A percentile compares a stretch with the other conserved stretches of the same genome.
Evolutionary conservation across 2,888 invertebrate species (phyloP).

Genomic region (Myathropa florea): DNA sequence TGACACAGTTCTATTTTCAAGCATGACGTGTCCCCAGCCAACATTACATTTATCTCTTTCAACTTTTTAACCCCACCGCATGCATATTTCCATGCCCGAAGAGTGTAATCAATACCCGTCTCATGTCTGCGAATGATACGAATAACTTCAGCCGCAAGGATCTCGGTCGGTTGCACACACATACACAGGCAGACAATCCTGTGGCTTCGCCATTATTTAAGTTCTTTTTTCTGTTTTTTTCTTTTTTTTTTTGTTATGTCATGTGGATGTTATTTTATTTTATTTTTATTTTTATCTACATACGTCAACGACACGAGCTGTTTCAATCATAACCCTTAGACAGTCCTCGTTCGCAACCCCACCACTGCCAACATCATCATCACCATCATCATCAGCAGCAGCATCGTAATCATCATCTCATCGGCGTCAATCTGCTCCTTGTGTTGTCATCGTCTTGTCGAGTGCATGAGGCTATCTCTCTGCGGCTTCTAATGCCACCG

Average conservation of each 20-base stretch:
- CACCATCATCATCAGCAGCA: not conserved
- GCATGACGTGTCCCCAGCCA: constrained; percentile 58
- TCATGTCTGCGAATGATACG: constrained; percentile 62
- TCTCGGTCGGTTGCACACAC: constrained; percentile 33
- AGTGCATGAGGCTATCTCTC: constrained; percentile 44
- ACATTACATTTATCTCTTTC: constrained; percentile 62
- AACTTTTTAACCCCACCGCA: constrained; percentile 58
- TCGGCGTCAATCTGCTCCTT: constrained; percentile 36
- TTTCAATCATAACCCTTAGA: constrained; percentile 63
- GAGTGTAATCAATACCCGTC: constrained; percentile 68
- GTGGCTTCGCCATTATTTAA: constrained; percentile 4
- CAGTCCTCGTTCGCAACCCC: constrained; percentile 25
- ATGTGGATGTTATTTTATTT: constrained; percentile 3
- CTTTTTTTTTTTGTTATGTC: constrained; percentile 11
- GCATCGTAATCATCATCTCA: constrained; percentile 31
- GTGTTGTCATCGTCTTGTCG: constrained; percentile 26
- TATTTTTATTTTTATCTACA: constrained; percentile 36
- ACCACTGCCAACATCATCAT: not conserved
- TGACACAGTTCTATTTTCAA: constrained; percentile 65
- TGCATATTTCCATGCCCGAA: constrained; percentile 31
- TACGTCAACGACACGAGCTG: constrained; percentile 61
- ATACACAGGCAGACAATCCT: not conserved
- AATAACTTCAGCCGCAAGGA: constrained; percentile 60
- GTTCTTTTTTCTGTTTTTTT: not conserved
- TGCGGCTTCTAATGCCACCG: constrained; percentile 37